Percentiles rank a stretch among this genome's conserved stretches.
Conservation (phyloP, 2,113 vertebrate species). For the Colossoma macropomum region DNA sequence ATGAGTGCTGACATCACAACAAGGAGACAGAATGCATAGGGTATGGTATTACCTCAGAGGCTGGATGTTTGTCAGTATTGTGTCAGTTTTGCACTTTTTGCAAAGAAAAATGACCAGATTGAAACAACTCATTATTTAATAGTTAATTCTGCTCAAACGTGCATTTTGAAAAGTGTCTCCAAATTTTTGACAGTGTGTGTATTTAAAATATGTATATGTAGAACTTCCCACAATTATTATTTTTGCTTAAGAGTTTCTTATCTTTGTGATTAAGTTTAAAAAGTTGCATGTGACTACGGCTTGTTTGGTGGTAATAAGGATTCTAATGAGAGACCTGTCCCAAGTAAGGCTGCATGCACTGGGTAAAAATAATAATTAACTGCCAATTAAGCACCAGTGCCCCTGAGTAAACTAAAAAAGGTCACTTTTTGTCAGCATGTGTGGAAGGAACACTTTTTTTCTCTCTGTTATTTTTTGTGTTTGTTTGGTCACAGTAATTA, state of each 20-base stretch:
- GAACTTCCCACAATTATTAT: conserved; percentile 64
- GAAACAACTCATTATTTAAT: no score
- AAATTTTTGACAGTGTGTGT: no score
- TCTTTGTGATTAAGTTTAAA: conserved; percentile 50
- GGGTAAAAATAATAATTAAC: conserved; percentile 78
- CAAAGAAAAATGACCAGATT: no score
- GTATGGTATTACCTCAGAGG: no score
- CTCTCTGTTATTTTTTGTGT: conserved; percentile 30
- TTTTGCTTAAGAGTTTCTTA: conserved; percentile 39
- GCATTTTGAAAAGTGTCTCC: no score
- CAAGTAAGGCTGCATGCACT: conserved; percentile 72
- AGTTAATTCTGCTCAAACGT: no score
- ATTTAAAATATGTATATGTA: conserved; percentile 35
- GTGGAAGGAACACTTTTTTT: conserved; percentile 59
- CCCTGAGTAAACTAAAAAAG: conserved; percentile 72
- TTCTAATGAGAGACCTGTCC: conserved; percentile 79
- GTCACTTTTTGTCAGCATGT: conserved; percentile 66
- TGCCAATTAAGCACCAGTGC: conserved; percentile 78
- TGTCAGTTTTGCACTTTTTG: no score
- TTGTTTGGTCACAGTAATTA: conserved; percentile 61
- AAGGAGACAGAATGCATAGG: no score
- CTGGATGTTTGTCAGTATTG: no score
- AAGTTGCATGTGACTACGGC: conserved; percentile 59
- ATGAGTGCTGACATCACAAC: no score
- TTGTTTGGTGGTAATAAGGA: conserved; percentile 60